These are phyloP conservation scores for Hephaestus fuliginosus DNA, from an alignment of 2,797 vertebrate genomes.

Conservation along the genomic window DNA sequence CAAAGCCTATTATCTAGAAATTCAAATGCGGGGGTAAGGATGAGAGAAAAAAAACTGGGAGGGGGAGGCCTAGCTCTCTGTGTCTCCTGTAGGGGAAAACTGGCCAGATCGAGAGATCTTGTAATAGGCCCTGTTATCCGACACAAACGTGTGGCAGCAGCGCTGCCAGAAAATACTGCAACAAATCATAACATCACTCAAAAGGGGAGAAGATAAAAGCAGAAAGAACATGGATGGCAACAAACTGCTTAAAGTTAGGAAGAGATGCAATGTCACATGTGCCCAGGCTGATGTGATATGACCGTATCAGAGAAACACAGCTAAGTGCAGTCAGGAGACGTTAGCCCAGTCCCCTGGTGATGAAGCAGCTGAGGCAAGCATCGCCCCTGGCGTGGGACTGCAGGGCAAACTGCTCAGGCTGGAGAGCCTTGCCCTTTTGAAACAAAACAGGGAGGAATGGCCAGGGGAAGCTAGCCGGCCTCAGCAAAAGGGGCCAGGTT, in stretches of 20 bases:
- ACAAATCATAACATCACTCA: slow-evolving; percentile 88
- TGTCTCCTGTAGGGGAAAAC: slow-evolving; percentile 85
- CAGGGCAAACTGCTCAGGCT: slow-evolving; percentile 88
- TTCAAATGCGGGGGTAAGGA: slow-evolving; percentile 90
- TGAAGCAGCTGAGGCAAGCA: slow-evolving; percentile 94
- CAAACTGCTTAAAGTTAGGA: slow-evolving; percentile 86
- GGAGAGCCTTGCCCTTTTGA: slow-evolving; percentile 94
- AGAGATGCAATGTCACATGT: slow-evolving; percentile 92
- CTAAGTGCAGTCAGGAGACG: slow-evolving; percentile 97
- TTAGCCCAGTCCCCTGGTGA: slow-evolving; percentile 93
- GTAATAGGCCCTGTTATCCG: slow-evolving; percentile 93
- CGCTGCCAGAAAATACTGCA: slow-evolving; percentile 89
- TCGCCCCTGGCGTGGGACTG: slow-evolving; percentile 90
- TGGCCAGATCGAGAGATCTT: slow-evolving; percentile 90
- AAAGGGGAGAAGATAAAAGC: slow-evolving; percentile 73
- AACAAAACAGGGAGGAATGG: slow-evolving; percentile 87
- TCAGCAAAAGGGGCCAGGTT: slow-evolving; percentile 78
- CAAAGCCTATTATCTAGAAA: slow-evolving; percentile 99
- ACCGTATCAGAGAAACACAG: slow-evolving; percentile 95
- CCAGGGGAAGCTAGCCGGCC: slow-evolving; percentile 79
- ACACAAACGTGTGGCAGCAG: slow-evolving; percentile 89
- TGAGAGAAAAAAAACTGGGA: slow-evolving; percentile 47
- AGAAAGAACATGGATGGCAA: slow-evolving; percentile 63
- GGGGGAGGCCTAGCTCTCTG: slow-evolving; percentile 74
- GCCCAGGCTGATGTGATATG: slow-evolving; percentile 94